phyloP scores from a whole-genome alignment of 2,888 invertebrate species.

The Lasioglossum lativentre region DNA sequence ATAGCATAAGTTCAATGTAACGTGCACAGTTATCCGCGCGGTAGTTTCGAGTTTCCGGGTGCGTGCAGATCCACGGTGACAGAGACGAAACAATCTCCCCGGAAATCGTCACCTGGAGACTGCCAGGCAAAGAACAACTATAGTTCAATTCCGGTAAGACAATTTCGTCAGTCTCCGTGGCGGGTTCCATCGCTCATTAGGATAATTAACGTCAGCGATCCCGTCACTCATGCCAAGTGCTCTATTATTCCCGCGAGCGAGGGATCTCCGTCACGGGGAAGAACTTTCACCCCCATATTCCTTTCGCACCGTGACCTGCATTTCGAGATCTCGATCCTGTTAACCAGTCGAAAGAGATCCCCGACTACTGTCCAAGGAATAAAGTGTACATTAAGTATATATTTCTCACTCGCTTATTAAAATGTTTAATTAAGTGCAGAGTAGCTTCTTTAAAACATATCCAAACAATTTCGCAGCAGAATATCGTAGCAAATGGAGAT shows the following conservation, averaged over 20 bases:
- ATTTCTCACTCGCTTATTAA: no score
- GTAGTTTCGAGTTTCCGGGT: not conserved
- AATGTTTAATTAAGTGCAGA: no score
- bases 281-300: conserved; percentile 16
- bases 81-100: not conserved
- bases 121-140: not conserved
- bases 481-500: not conserved
- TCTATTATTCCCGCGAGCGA: conserved; percentile 38
- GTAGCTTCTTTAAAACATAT: no score
- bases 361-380: not conserved
- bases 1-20: not conserved
- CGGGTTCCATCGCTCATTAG: conserved; percentile 40
- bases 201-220: conserved; percentile 50
- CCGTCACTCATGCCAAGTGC: conserved; percentile 23
- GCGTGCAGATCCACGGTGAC: not conserved
- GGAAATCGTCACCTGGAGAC: not conserved
- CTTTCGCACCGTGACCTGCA: conserved; percentile 37
- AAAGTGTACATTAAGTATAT: no score
- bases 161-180: conserved; percentile 15
- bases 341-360: not conserved
- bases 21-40: not conserved
- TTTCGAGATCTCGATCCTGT: conserved; percentile 9
- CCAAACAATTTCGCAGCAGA: no score
- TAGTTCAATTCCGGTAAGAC: conserved; percentile 16
- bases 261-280: conserved; percentile 6